These are phyloP conservation scores for Troides oblongomaculatus DNA, from an alignment of 2,888 invertebrate species.

Conservation along the genomic window DNA sequence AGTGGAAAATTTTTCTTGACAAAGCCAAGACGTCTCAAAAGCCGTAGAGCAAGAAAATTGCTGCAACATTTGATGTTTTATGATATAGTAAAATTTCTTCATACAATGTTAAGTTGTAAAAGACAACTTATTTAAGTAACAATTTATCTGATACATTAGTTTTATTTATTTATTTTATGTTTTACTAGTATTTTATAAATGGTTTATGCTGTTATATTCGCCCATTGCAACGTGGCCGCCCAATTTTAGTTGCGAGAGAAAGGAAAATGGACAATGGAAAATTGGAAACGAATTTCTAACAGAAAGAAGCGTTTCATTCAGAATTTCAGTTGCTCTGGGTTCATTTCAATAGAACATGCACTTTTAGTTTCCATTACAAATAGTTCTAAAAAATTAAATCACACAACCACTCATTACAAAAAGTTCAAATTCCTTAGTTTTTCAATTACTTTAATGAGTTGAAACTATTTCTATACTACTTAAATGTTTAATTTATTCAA, in stretches of 20 bases:
- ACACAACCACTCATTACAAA: background rate
- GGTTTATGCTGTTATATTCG: background rate
- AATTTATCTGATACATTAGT: too few species aligned
- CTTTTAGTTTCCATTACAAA: constrained; percentile 7
- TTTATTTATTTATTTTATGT: background rate
- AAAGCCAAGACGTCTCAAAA: too few species aligned
- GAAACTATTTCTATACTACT: too few species aligned
- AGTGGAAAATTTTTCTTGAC: too few species aligned
- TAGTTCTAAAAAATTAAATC: constrained; percentile 2
- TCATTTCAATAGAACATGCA: constrained; percentile 10
- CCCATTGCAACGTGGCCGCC: constrained; percentile 3
- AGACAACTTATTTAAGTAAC: too few species aligned
- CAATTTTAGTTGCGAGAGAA: constrained; percentile 19
- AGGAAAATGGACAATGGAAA: constrained; percentile 12
- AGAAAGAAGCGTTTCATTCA: constrained; percentile 19
- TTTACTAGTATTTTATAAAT: background rate
- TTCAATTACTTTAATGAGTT: too few species aligned
- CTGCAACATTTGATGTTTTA: too few species aligned
- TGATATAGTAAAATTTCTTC: too few species aligned
- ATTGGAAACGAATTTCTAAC: constrained; percentile 16
- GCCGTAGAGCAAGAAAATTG: too few species aligned
- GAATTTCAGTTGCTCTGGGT: constrained; percentile 13
- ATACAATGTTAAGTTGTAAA: too few species aligned
- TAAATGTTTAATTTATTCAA: too few species aligned
- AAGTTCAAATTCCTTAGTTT: background rate